phyloP scores from a whole-genome alignment of 2,888 invertebrate genomes.

The Rapana venosa region DNA sequence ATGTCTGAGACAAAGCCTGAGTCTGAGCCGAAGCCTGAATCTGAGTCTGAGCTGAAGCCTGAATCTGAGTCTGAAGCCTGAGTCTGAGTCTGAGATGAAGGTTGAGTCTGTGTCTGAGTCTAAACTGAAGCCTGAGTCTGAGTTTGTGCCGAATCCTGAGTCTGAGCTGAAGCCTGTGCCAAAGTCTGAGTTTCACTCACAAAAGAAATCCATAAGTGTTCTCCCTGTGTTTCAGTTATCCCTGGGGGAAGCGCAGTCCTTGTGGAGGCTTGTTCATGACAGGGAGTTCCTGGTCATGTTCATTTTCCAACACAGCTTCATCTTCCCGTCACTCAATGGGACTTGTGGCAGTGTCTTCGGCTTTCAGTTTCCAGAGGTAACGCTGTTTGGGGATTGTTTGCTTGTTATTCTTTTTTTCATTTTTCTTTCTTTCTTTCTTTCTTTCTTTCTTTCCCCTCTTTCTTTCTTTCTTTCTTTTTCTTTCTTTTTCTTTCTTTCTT shows the following conservation, averaged over 20 bases:
- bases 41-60: too few species aligned
- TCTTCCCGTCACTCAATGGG: conserved; percentile 63
- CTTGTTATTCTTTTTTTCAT: background rate
- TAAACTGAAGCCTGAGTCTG: background rate
- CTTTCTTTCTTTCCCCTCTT: background rate
- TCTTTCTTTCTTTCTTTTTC: background rate
- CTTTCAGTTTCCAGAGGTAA: conserved; percentile 55
- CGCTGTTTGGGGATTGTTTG: background rate
- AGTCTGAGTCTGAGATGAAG: too few species aligned
- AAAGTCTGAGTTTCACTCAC: background rate
- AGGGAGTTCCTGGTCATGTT: conserved; percentile 68
- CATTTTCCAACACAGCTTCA: conserved; percentile 62
- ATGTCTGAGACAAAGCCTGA: too few species aligned
- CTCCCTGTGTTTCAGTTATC: conserved; percentile 63
- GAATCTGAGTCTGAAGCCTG: too few species aligned
- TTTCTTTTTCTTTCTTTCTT: background rate
- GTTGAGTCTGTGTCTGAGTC: too few species aligned
- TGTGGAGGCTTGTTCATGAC: conserved; percentile 71
- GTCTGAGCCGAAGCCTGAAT: too few species aligned
- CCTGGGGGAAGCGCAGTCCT: conserved; percentile 69
- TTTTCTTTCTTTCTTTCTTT: background rate
- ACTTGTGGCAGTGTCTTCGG: conserved; percentile 68
- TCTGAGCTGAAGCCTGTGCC: background rate
- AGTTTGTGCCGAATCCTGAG: background rate
- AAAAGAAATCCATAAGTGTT: too few species aligned